Evolutionary conservation across 1,140 invertebrate genomes (phyloP), one percentile per base, ranked within the genome.

Genomic region (Drosophila ogumai): DNA sequence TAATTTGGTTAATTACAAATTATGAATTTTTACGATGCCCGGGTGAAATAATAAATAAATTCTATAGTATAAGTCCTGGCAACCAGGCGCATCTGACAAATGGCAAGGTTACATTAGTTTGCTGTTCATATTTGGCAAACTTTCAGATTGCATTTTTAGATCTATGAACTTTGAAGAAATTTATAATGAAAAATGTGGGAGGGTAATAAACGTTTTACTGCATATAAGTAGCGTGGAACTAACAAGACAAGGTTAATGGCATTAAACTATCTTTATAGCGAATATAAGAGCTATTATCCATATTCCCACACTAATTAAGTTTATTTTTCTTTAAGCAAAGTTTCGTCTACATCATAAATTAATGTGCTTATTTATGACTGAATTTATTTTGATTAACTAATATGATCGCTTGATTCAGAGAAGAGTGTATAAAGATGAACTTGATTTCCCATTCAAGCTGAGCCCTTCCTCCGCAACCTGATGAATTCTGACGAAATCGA

Each of bases 51-150:
- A 69, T 54, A 67, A 44, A 31, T 31, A 43, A 40, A 9, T 49
- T 72, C 43, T 55, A 63, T 40, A 57, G 36, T 64, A 43, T 60
- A 65, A 28, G n/a, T 78, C 32, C 32, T 56, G 41, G 41, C 65
- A 76, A 43, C 61, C 61, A 74, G 57, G 31, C 68, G 63, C 59
- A 25, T 56, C 61, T 58, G 46, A 52, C 36, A 46, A 9, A 50
- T 46, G 34, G 43, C 56, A 57, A 77, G 56, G 67, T 44, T 73
- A 41, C 38, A 56, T 32, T 55, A 57, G 34, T 69, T 32, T 40
- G 22, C 25, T 36, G 54, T 58, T 47, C 36, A 34, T 25, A 56
- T 68, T 79, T 82, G 80, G 80, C 80, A 82, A 65, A n/a, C 25
- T 36, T 64, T 75, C 80, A 82, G 58, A 65, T 64, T n/a, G 17